These are phyloP conservation scores for Peromyscus californicus DNA, from an alignment of 2,113 vertebrate genomes.

Conservation along the genomic window DNA sequence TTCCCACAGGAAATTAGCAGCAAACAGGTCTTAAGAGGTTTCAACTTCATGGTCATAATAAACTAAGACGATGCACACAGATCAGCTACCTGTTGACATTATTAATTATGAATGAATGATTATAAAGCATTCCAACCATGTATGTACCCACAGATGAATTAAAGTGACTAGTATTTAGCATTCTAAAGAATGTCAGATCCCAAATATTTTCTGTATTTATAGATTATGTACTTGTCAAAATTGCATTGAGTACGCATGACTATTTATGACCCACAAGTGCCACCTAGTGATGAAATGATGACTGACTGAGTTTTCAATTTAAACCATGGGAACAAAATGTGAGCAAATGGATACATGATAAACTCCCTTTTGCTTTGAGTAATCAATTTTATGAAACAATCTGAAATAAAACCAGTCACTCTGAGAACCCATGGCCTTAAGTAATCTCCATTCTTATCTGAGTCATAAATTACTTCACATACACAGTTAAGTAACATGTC, in stretches of 20 bases:
- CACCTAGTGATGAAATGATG: conserved; percentile 73
- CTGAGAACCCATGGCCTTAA: neutral
- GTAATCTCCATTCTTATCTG: neutral
- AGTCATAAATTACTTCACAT: neutral
- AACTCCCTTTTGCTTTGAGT: conserved; percentile 29
- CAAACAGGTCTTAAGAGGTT: conserved; percentile 53
- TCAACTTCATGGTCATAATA: neutral
- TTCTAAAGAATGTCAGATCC: conserved; percentile 23
- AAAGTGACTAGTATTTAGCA: conserved; percentile 4
- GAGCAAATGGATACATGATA: neutral
- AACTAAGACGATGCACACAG: neutral
- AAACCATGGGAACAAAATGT: conserved; percentile 27
- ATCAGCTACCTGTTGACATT: neutral
- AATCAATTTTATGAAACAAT: conserved; percentile 38
- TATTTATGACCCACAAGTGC: conserved; percentile 62
- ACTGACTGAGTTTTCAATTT: neutral
- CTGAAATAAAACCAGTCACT: conserved; percentile 48
- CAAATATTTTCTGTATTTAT: neutral
- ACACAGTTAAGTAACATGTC: conserved; percentile 13
- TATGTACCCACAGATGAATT: conserved; percentile 47
- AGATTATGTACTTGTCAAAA: neutral
- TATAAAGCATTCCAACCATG: conserved; percentile 39
- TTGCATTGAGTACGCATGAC: neutral
- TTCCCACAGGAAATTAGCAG: conserved; percentile 34
- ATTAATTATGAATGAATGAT: conserved; percentile 12